phyloP scores from a whole-genome alignment of 2,797 vertebrate genomes.

The Knipowitschia caucasica region DNA sequence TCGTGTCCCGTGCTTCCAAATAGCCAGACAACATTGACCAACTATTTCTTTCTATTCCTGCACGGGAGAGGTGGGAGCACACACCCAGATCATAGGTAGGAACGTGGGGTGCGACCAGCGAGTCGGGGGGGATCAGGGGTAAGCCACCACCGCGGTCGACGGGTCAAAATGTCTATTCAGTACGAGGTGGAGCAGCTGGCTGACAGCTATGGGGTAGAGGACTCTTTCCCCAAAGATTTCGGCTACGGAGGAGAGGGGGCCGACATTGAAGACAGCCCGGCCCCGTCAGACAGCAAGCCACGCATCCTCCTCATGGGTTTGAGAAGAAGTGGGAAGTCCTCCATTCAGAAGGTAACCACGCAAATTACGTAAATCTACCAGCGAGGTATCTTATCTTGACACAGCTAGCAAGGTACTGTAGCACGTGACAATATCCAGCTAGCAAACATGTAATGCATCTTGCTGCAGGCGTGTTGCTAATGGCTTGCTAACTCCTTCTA shows the following conservation, averaged over 20 bases:
- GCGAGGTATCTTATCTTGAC: slow-evolving; percentile 30
- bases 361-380: background rate
- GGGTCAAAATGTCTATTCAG: slow-evolving; percentile 89
- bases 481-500: slow-evolving; percentile 3
- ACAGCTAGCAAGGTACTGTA: slow-evolving; percentile 44
- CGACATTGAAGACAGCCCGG: slow-evolving; percentile 84
- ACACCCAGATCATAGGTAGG: slow-evolving; percentile 25
- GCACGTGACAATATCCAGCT: slow-evolving; percentile 24
- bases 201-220: slow-evolving; percentile 87
- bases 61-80: background rate
- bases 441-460: background rate
- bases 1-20: slow-evolving; percentile 53
- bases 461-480: background rate
- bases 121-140: slow-evolving; percentile 53
- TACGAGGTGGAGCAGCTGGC: slow-evolving; percentile 86
- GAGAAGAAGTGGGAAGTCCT: slow-evolving; percentile 95
- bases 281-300: slow-evolving; percentile 87
- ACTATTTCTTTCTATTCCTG: slow-evolving; percentile 18
- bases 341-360: slow-evolving; percentile 92
- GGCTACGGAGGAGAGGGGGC: slow-evolving; percentile 95
- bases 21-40: slow-evolving; percentile 37
- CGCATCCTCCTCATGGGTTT: slow-evolving; percentile 95
- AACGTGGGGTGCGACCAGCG: slow-evolving; percentile 28
- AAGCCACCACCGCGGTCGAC: slow-evolving; percentile 51
- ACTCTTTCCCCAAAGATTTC: slow-evolving; percentile 96